A percentile compares a stretch with the other conserved stretches of the same genome.
Evolutionary conservation across 1,140 invertebrate species (phyloP).

Genomic region (Heliothis subflexa): DNA sequence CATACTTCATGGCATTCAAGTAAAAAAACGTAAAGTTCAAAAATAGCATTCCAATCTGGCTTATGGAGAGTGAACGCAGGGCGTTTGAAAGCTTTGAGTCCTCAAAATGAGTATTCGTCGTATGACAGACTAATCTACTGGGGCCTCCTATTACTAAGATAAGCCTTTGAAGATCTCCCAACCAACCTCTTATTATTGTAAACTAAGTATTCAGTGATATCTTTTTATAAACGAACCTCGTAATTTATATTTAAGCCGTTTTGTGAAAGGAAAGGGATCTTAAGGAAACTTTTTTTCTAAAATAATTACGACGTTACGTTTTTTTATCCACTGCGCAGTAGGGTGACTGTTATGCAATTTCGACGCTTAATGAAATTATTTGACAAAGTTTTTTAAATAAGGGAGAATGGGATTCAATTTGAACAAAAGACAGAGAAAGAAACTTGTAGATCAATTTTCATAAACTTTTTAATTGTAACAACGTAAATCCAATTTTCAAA

Average conservation of each 20-base stretch:
- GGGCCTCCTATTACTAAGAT: slow-evolving; percentile 22
- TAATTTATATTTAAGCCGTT: slow-evolving; percentile 12
- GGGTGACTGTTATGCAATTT: no score
- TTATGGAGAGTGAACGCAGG: background rate
- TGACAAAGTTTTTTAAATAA: no score
- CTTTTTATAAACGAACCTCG: slow-evolving; percentile 5
- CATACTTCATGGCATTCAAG: no score
- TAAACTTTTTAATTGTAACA: background rate
- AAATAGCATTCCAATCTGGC: slow-evolving; percentile 17
- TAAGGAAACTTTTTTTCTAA: background rate
- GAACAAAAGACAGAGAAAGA: no score
- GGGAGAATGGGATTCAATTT: no score
- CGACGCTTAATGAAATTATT: no score
- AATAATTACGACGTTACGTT: background rate
- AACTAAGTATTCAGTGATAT: slow-evolving; percentile 20
- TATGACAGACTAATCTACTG: slow-evolving; percentile 33
- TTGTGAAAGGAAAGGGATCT: slow-evolving; percentile 1
- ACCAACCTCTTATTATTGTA: background rate
- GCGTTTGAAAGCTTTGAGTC: slow-evolving; percentile 23
- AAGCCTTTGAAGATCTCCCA: slow-evolving; percentile 27
- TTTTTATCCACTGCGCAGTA: no score
- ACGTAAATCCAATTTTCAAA: background rate
- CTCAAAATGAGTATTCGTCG: slow-evolving; percentile 21
- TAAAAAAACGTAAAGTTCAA: background rate
- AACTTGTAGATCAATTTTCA: no score